Conservation (phyloP, 2,797 vertebrate genomes). For the Crocodylus rhombifer region DNA sequence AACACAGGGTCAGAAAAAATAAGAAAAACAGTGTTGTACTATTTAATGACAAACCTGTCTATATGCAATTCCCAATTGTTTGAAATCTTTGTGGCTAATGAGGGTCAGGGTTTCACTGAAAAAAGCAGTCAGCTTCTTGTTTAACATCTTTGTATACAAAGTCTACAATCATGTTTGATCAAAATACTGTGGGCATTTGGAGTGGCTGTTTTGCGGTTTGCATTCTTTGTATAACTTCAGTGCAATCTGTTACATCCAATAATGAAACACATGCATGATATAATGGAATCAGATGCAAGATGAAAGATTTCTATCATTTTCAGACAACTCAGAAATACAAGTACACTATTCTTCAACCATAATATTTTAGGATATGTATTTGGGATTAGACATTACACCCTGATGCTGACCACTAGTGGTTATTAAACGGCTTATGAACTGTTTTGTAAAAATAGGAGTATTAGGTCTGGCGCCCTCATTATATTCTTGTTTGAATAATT, state of each 20-base stretch:
- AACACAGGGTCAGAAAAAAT: constrained; percentile 56
- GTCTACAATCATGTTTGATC: background rate
- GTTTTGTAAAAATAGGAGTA: background rate
- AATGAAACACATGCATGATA: constrained; percentile 3
- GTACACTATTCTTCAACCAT: constrained; percentile 4
- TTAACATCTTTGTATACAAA: constrained; percentile 29
- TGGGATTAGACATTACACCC: background rate
- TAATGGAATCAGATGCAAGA: constrained; percentile 14
- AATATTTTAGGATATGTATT: background rate
- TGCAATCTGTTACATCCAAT: constrained; percentile 28
- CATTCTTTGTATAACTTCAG: constrained; percentile 5
- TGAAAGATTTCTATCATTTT: background rate
- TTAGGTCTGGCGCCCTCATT: background rate
- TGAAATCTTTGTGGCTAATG: constrained; percentile 32
- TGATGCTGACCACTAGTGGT: background rate
- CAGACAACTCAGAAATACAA: background rate
- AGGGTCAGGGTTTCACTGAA: constrained; percentile 16
- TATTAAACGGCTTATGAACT: background rate
- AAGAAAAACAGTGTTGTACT: constrained; percentile 47
- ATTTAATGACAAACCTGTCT: constrained; percentile 38
- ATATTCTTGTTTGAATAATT: background rate
- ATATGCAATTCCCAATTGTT: constrained; percentile 28
- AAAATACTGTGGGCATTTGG: background rate
- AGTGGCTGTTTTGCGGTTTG: background rate
- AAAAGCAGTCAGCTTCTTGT: constrained; percentile 39